A percentile compares a stretch with the other conserved stretches of the same genome.
These are phyloP conservation scores for Elymnias hypermnestra DNA, from an alignment of 1,140 invertebrate genomes.

Conservation along the genomic window DNA sequence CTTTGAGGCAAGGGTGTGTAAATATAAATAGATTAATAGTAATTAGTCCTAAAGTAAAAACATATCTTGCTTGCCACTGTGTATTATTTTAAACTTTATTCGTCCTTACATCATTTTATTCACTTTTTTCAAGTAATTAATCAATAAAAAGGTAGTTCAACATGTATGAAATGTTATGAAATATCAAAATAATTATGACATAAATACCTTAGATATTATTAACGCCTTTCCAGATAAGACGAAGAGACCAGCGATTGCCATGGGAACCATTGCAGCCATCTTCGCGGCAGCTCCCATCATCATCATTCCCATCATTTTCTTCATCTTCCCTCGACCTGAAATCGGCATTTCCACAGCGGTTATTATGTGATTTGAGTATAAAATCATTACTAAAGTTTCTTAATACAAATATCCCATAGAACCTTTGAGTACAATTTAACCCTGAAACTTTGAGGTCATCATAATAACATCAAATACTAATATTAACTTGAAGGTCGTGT, in stretches of 20 bases:
- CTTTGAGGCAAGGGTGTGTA: no score
- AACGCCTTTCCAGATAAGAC: conserved; percentile 85
- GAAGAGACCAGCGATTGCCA: conserved; percentile 85
- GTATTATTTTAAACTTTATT: neutral
- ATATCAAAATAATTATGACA: conserved; percentile 2
- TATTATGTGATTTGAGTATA: neutral
- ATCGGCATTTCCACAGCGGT: conserved; percentile 13
- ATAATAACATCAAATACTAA: neutral
- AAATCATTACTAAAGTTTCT: no score
- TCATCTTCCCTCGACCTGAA: conserved; percentile 85
- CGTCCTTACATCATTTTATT: no score
- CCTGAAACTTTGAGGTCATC: no score
- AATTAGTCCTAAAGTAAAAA: no score
- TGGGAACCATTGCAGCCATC: conserved; percentile 83
- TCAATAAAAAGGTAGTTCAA: no score
- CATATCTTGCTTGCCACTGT: no score
- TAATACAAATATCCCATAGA: no score
- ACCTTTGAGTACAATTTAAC: no score
- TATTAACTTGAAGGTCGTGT: neutral
- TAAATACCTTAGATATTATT: conserved; percentile 81
- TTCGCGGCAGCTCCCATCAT: conserved; percentile 88
- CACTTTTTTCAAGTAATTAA: no score
- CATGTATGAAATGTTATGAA: no score
- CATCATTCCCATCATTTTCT: conserved; percentile 90
- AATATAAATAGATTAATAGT: no score